Conservation (phyloP, 2,888 invertebrate genomes). For the Clostera curtula region DNA sequence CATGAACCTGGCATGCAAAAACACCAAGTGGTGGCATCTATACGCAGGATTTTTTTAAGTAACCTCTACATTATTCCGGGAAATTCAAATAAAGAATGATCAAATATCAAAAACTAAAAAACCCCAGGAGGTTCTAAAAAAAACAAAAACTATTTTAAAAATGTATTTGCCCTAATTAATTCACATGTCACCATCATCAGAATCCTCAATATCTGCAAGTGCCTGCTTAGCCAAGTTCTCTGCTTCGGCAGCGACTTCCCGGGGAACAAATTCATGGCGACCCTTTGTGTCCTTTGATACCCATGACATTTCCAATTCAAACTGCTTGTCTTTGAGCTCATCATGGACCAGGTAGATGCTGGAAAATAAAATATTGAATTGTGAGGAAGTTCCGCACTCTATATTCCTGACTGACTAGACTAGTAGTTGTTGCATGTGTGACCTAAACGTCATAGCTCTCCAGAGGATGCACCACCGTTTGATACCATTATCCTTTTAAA, state of each 20-base stretch:
- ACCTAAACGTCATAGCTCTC: no score
- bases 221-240: constrained; percentile 92
- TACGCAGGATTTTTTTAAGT: no score
- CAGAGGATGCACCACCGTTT: no score
- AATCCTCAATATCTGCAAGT: constrained; percentile 89
- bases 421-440: no score
- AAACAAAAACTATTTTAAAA: constrained; percentile 25
- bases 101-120: neutral
- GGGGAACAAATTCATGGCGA: constrained; percentile 86
- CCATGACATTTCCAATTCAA: constrained; percentile 96
- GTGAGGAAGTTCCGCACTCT: no score
- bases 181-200: constrained; percentile 85
- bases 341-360: constrained; percentile 93
- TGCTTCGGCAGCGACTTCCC: constrained; percentile 84
- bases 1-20: no score
- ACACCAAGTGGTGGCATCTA: no score
- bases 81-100: constrained; percentile 3
- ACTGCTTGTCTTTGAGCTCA: constrained; percentile 96
- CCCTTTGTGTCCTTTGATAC: constrained; percentile 89
- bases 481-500: no score
- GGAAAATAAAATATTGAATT: constrained; percentile 29
- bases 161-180: constrained; percentile 50
- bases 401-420: no score
- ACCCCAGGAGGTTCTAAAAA: constrained; percentile 6
- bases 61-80: no score